A percentile compares a stretch with the other conserved stretches of the same genome.
Conservation (phyloP, 2,113 vertebrate species). For the Dipodomys spectabilis region DNA sequence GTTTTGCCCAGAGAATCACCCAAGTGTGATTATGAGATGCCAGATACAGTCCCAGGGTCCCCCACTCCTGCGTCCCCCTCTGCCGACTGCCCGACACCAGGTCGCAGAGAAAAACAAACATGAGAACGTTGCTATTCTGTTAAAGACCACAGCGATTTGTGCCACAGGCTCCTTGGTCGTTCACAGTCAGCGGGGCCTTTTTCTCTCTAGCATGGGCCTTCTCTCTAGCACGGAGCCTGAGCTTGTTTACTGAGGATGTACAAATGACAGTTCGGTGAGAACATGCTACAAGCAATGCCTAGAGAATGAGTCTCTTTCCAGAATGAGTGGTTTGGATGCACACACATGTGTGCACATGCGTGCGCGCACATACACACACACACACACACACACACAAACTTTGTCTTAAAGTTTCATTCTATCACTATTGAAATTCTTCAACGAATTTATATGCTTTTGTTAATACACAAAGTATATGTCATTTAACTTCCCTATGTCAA, state of each 20-base stretch:
- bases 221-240: not conserved
- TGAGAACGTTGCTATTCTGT: not conserved
- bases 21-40: not conserved
- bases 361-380: too few species aligned
- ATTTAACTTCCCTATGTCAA: conserved; percentile 20
- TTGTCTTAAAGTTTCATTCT: conserved; percentile 16
- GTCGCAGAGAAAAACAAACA: not conserved
- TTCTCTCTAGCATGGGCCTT: not conserved
- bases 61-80: not conserved
- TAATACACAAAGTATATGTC: conserved; percentile 3
- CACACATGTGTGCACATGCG: too few species aligned
- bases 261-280: not conserved
- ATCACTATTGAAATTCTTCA: conserved; percentile 24
- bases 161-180: not conserved
- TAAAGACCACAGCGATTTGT: not conserved
- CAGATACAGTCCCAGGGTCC: not conserved
- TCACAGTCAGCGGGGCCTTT: not conserved
- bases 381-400: not conserved
- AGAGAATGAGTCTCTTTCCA: not conserved
- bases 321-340: not conserved
- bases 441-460: not conserved
- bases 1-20: not conserved
- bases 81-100: not conserved
- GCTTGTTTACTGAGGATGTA: not conserved
- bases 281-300: not conserved